Evolutionary conservation across 2,113 vertebrate species (phyloP), one percentile per base, ranked within the genome.

Genomic region (Lucifuga dentata): DNA sequence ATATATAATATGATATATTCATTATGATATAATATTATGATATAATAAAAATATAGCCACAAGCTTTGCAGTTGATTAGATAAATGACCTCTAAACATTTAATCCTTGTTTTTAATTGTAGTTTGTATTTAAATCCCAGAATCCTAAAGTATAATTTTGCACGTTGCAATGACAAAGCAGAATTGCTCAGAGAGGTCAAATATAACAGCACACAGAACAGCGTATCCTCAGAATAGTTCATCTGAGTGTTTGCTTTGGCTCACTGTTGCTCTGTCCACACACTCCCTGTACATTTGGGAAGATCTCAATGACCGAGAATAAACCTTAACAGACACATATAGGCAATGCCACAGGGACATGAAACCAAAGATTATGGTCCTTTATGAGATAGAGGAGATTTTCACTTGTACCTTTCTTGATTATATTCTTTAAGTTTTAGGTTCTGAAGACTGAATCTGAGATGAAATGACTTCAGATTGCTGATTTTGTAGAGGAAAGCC

Each of bases 221-320:
- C 23, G 49, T n/a, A 20, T 19, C 45, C 16, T 8, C 26, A 29
- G 7, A 29, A 8, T 49, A 39, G 11, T 80, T 62, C 20, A 59
- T 9, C 38, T 71, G 29, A 8, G 12, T 69, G 65, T 86, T 90
- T 87, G 59, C 6, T 66, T 89, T 89, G 68, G 70, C 70, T 55
- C 44, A 33, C 73, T 57, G 58, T 66, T 68, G 16, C 4, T 68
- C 46, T 24, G 29, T 60, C 19, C 52, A 16, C 62, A 32, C 74
- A 51, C 43, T 63, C 35, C 12, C 3, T 50, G 17, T 50, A 49
- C 44, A 2, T 32, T 45, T 20, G 5, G 16, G 44, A 35, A 64
- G 77, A 73, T 82, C 66, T 80, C 66, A 78, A 0, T 58, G 72
- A 80, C 73, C 59, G 45, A n/a, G 67, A 29, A 21, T 24, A 76